Base-by-base conservation (phyloP, 2,888 invertebrate genomes). In the Actias luna region DNA sequence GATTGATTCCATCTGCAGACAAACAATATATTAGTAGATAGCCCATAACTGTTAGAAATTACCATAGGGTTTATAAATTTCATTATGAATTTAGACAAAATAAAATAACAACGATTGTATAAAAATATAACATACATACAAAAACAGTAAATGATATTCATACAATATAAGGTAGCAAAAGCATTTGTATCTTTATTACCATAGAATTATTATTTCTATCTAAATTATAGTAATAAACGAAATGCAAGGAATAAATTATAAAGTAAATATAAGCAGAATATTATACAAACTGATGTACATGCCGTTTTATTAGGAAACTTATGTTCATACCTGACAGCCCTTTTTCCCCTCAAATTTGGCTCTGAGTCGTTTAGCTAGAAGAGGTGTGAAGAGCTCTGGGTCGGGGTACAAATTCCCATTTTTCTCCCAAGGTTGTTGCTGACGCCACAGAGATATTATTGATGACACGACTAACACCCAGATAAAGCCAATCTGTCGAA, bases 301-400 rank as follows among this genome's bases (percentile, higher is more conserved):
- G 18, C 12, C 16, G 5, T 39, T 39, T 42, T 18, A 42, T 5
- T 18, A 4, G 14, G 12, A 42, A 33, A 42, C 18, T 1, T 18
- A 42, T 7, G 18, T 42, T 42, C 18, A 5, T 76, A 89, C 90
- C 88, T 88, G 84, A 2, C 79, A 69, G 14, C 65, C 76, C 29
- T 77, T 64, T 63, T 84, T 85, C 4, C 78, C 76, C 3, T 70
- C 73, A 18, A 74, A 71, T 18, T 66, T 77, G 0, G 69, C 69
- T 50, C 81, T 68, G 2, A 92, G 71, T 36, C 75, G 67, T 1
- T 64, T 75, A 0, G 92, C 91, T 22, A 92, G 75, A 1, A 86
- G 88, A 0, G 92, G 92, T 0, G 89, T 90, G 72, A 92, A 92
- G 35, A 92, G 81, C 14, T 84, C 85, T 0, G 92, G 91, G 75